These are phyloP conservation scores for Taenaris catops DNA, from an alignment of 2,888 invertebrate genomes.

Conservation along the genomic window DNA sequence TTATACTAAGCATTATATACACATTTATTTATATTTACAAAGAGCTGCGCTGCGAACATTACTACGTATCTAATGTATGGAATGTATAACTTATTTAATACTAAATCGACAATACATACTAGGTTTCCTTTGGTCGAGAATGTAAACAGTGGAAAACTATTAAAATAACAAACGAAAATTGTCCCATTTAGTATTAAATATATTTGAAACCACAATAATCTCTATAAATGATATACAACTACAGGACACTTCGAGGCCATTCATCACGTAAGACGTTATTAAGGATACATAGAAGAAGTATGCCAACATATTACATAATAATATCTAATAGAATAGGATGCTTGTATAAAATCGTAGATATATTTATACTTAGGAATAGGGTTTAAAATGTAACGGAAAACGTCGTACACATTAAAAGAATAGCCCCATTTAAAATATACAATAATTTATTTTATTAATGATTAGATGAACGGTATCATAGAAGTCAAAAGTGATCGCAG, in stretches of 20 bases:
- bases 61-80: constrained; percentile 52
- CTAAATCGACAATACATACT: constrained; percentile 33
- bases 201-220: constrained; percentile 13
- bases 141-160: constrained; percentile 4
- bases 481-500: too few species aligned
- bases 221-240: constrained; percentile 10
- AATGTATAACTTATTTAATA: constrained; percentile 61
- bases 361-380: not conserved
- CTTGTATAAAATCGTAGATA: too few species aligned
- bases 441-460: too few species aligned
- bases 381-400: constrained; percentile 4
- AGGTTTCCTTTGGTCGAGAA: constrained; percentile 15
- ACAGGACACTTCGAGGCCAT: constrained; percentile 10
- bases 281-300: too few species aligned
- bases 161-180: constrained; percentile 6
- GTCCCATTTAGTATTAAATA: constrained; percentile 20
- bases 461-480: too few species aligned
- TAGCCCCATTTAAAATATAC: too few species aligned
- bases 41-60: constrained; percentile 51
- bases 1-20: constrained; percentile 54
- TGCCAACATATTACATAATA: too few species aligned
- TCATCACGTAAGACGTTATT: too few species aligned
- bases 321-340: too few species aligned
- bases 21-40: constrained; percentile 62
- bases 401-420: constrained; percentile 1